phyloP scores from a whole-genome alignment of 2,113 vertebrate genomes.

The Aythya baeri region DNA sequence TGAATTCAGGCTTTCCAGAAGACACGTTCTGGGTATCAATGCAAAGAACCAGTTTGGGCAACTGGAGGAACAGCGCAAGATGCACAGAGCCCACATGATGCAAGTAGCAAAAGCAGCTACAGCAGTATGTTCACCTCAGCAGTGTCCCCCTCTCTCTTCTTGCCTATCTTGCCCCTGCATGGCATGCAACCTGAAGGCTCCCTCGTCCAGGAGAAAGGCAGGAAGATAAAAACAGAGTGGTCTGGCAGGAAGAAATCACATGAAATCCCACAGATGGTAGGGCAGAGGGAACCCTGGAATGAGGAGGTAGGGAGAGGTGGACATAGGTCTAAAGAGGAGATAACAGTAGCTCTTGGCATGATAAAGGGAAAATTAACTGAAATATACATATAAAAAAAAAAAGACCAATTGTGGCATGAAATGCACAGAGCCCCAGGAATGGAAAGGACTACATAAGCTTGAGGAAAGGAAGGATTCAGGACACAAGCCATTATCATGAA shows the following conservation, averaged over 20 bases:
- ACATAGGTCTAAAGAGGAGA: background rate
- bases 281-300: background rate
- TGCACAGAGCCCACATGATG: background rate
- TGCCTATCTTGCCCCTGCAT: background rate
- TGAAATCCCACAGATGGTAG: background rate
- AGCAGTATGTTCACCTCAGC: background rate
- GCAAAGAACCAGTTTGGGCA: background rate
- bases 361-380: constrained; percentile 51
- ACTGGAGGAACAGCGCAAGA: background rate
- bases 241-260: background rate
- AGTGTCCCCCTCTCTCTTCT: background rate
- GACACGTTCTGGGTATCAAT: background rate
- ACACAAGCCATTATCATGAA: background rate
- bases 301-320: background rate
- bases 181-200: constrained; percentile 23
- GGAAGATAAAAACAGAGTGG: constrained; percentile 2
- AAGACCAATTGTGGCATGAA: background rate
- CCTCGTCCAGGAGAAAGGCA: constrained; percentile 28
- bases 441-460: constrained; percentile 17
- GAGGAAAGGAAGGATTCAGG: background rate
- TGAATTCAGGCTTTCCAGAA: background rate
- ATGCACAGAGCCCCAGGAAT: background rate
- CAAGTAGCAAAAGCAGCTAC: background rate
- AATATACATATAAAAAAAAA: constrained; percentile 10
- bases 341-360: background rate